Percentiles rank a stretch among this genome's conserved stretches.
These are phyloP conservation scores for Alloplasta piceator DNA, from an alignment of 2,888 invertebrate genomes.

Conservation along the genomic window DNA sequence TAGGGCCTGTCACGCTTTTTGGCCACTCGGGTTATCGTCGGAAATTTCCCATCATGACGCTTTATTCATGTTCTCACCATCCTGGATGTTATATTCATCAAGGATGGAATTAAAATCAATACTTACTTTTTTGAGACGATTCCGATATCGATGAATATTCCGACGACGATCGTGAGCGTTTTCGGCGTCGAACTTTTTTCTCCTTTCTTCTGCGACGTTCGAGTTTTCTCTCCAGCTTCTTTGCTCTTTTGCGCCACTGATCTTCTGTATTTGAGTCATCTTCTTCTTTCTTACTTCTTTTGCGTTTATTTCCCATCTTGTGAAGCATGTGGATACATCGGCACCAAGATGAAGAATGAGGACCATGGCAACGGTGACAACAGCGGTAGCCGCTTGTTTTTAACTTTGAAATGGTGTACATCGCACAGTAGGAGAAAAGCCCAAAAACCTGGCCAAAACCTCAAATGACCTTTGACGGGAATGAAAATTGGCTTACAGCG, in stretches of 20 bases:
- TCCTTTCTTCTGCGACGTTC: not conserved
- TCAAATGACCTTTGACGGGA: too few species aligned
- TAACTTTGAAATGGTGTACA: too few species aligned
- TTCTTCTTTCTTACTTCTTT: not conserved
- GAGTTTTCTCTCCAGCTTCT: not conserved
- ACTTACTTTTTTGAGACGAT: not conserved
- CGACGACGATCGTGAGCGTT: not conserved
- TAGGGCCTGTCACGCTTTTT: not conserved
- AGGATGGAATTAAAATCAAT: not conserved
- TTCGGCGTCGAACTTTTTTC: not conserved
- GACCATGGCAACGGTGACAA: not conserved
- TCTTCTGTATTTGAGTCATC: not conserved
- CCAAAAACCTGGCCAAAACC: too few species aligned
- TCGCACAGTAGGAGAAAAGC: too few species aligned
- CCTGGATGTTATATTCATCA: not conserved
- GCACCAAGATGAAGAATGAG: not conserved
- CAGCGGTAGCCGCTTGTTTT: not conserved
- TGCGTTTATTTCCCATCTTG: conserved; percentile 1
- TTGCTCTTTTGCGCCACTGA: not conserved
- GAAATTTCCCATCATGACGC: not conserved
- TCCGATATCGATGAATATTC: not conserved
- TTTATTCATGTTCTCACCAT: not conserved
- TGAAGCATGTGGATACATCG: not conserved
- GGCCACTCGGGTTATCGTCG: not conserved
- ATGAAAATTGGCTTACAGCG: too few species aligned